These are phyloP conservation scores for Toxotes chatareus DNA, from an alignment of 2,113 vertebrate genomes.

Conservation along the genomic window DNA sequence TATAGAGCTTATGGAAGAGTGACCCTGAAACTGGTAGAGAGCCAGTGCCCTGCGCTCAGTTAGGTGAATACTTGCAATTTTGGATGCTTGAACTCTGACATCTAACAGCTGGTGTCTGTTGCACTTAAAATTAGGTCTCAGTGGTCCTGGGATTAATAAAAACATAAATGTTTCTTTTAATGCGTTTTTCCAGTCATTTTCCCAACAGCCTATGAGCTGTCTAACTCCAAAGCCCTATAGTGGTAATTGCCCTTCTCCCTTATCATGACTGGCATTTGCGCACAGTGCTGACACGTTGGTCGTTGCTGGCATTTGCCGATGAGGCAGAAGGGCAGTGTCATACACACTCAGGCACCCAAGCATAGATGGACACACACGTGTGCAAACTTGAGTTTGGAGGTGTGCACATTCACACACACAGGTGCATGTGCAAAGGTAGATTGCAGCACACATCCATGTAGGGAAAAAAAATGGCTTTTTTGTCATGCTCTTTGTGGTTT, in stretches of 20 bases:
- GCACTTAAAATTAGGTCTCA: background rate
- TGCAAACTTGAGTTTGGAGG: conserved; percentile 3
- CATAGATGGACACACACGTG: conserved; percentile 15
- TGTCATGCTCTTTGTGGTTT: conserved; percentile 26
- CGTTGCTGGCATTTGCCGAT: conserved; percentile 78
- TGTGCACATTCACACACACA: background rate
- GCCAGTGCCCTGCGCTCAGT: background rate
- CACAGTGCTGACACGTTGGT: conserved; percentile 71
- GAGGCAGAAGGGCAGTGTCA: conserved; percentile 67
- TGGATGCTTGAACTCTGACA: background rate
- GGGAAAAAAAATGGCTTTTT: conserved; percentile 7
- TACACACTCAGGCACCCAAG: conserved; percentile 34
- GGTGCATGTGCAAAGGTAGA: conserved; percentile 2
- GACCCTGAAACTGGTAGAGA: background rate
- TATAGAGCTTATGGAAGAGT: background rate
- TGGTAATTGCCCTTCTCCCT: conserved; percentile 68
- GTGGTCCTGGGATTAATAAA: background rate
- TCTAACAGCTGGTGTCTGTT: background rate
- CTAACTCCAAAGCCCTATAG: conserved; percentile 53
- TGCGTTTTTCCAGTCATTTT: background rate
- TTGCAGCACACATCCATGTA: background rate
- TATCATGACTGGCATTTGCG: conserved; percentile 78
- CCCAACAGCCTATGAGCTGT: conserved; percentile 34
- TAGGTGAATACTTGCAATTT: background rate
- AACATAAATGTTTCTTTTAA: conserved; percentile 21